Conservation (phyloP, 1,140 invertebrate species). For the Vanessa tameamea region DNA sequence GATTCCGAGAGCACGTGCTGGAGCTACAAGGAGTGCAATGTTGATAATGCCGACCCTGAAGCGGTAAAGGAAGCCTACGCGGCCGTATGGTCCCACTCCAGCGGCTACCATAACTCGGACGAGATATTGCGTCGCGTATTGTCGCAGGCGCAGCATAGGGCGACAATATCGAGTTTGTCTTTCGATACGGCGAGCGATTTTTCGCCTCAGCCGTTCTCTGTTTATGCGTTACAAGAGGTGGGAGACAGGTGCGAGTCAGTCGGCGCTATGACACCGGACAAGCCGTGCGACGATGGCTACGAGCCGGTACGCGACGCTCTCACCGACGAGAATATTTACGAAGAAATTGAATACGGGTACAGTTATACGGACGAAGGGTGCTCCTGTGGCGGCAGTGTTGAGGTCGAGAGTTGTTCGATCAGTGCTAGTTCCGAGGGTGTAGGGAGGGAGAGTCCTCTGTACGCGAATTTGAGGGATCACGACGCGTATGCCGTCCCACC, state of each 20-base stretch:
- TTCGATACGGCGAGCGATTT: conserved; percentile 70
- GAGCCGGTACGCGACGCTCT: conserved; percentile 70
- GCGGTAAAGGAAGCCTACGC: conserved; percentile 54
- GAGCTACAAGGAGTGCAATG: conserved; percentile 73
- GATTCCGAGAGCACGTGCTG: conserved; percentile 72
- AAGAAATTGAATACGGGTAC: conserved; percentile 70
- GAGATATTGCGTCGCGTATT: conserved; percentile 64
- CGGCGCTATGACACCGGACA: conserved; percentile 66
- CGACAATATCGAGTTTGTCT: conserved; percentile 61
- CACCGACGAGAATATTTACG: conserved; percentile 75
- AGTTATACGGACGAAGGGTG: conserved; percentile 73
- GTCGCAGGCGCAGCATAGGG: conserved; percentile 62
- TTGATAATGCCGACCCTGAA: conserved; percentile 48
- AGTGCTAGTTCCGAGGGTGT: conserved; percentile 74
- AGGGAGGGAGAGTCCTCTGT: conserved; percentile 72
- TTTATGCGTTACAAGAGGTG: conserved; percentile 70
- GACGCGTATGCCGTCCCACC: conserved; percentile 68
- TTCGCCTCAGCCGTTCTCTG: conserved; percentile 55
- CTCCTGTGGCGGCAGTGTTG: conserved; percentile 70
- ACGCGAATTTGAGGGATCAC: conserved; percentile 72
- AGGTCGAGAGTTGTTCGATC: conserved; percentile 70
- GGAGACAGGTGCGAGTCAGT: conserved; percentile 71
- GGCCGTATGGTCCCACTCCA: conserved; percentile 69
- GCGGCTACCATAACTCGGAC: conserved; percentile 71
- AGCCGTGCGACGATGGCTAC: conserved; percentile 68